These are phyloP conservation scores for Hydrolagus colliei DNA, from an alignment of 2,797 vertebrate species.

Conservation along the genomic window DNA sequence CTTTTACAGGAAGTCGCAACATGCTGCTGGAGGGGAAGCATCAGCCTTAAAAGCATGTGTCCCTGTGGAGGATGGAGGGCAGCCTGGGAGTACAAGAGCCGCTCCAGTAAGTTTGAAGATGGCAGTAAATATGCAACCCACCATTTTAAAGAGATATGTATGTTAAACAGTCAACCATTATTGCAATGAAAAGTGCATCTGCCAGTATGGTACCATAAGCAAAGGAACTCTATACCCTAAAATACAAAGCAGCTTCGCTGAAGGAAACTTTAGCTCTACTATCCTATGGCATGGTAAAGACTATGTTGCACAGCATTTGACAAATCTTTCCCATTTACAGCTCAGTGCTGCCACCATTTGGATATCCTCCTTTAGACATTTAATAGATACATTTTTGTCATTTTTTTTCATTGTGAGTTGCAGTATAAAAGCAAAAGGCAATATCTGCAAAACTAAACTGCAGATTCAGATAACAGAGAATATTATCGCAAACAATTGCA, in stretches of 20 bases:
- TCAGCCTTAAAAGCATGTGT: not conserved
- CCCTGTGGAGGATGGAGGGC: not conserved
- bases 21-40: not conserved
- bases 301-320: not conserved
- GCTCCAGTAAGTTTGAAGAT: not conserved
- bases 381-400: too few species aligned
- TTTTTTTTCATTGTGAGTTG: not conserved
- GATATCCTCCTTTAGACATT: not conserved
- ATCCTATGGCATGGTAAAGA: not conserved
- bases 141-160: not conserved
- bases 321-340: slow-evolving; percentile 8
- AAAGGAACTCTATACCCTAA: too few species aligned
- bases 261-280: too few species aligned
- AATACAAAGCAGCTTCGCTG: too few species aligned
- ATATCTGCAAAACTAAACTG: too few species aligned
- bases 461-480: too few species aligned
- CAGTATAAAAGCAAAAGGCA: not conserved
- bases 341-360: slow-evolving; percentile 22
- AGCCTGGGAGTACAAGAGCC: not conserved
- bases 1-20: not conserved
- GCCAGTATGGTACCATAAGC: too few species aligned
- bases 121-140: not conserved
- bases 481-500: too few species aligned
- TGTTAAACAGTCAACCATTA: not conserved
- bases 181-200: not conserved